Base-by-base conservation (phyloP, 1,140 invertebrate species). In the Calosoma granatense region DNA sequence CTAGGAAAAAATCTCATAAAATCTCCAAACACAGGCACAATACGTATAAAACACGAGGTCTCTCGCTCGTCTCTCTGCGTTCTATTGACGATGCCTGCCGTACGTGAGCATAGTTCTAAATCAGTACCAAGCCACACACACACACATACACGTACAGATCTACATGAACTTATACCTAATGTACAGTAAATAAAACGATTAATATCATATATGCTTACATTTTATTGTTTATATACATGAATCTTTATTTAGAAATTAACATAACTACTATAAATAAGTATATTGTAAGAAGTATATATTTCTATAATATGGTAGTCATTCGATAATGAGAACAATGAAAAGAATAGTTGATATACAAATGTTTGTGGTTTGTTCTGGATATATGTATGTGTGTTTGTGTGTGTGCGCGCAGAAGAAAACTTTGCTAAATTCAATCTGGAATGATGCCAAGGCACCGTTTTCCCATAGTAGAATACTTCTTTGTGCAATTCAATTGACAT, bases 401-500 rank as follows among this genome's bases (percentile, higher is more conserved):
- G 6, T 17, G 41, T 17, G 41, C 4, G 15, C 17, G 41, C 17
- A 17, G 9, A 12, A 17, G 6, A 17, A 47, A 47, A 47, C 6
- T 47, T 47, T 11, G 41, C 17, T 12, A 47, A 47, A 47, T 47
- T 47, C 9, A 47, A 47, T 47, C 41, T 47, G 41, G 41, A 47
- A 47, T 47, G 41, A 47, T 47, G 41, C 41, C 41, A 47, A 17
- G 41, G 9, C 41, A 17, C 9, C 15, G 41, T 17, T 47, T 47
- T 47, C 41, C 41, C 41, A 47, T 47, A 56, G 57, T 61, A 63
- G 59, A 62, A 61, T 62, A 60, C 59, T 56, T 62, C 61, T 64
- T 64, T 64, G 63, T 64, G 59, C 57, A 61, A 64, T 64, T 60
- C 61, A 63, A 62, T 61, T 60, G 63, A 64, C 63, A 62, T 64